phyloP scores from a whole-genome alignment of 2,797 vertebrate species.

The Chanos chanos region DNA sequence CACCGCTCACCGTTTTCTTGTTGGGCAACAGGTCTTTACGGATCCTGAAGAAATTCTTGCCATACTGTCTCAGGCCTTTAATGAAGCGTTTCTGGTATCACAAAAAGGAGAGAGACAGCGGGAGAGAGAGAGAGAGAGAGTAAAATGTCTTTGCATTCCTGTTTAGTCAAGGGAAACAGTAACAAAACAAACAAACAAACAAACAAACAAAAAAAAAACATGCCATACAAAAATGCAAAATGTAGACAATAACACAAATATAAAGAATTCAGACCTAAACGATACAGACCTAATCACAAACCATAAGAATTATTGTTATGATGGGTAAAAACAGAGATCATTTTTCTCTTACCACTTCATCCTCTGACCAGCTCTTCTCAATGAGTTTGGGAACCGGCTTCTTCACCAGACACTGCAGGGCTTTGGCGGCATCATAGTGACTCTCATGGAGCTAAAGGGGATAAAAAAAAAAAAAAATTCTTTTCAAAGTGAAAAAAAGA shows the following conservation, averaged over 20 bases:
- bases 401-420: conserved; percentile 97
- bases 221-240: no score
- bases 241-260: no score
- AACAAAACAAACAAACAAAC: neutral
- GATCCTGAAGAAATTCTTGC: conserved; percentile 99
- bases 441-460: conserved; percentile 94
- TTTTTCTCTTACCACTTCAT: conserved; percentile 85
- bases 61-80: conserved; percentile 95
- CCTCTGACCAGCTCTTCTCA: conserved; percentile 98
- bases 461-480: neutral
- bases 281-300: no score
- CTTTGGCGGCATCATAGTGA: conserved; percentile 95
- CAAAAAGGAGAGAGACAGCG: neutral
- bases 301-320: no score
- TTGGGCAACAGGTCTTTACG: conserved; percentile 94
- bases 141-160: neutral
- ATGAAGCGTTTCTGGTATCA: conserved; percentile 91
- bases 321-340: neutral
- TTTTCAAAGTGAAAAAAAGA: no score
- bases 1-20: conserved; percentile 94
- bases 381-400: conserved; percentile 97
- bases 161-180: no score
- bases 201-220: neutral
- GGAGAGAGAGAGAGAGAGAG: no score
- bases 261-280: no score